These are phyloP conservation scores for Micromesistius poutassou DNA, from an alignment of 2,797 vertebrate species.

Conservation along the genomic window DNA sequence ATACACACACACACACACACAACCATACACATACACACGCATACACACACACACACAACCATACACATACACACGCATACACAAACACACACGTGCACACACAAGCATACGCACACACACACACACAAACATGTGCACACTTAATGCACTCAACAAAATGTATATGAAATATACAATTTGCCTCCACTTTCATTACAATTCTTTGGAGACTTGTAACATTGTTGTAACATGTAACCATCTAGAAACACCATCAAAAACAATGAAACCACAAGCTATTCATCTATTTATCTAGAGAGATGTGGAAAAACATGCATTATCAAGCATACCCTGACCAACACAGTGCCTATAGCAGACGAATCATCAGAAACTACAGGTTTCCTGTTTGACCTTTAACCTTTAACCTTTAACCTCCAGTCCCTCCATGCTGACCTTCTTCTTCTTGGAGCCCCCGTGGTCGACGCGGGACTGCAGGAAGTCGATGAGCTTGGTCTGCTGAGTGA, in stretches of 20 bases:
- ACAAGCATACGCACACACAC: too few species aligned
- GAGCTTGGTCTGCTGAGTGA: conserved; percentile 89
- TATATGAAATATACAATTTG: too few species aligned
- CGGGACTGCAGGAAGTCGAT: conserved; percentile 92
- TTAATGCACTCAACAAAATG: background rate
- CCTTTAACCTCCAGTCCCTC: background rate
- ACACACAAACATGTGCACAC: background rate
- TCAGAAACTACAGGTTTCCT: too few species aligned
- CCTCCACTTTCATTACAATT: background rate
- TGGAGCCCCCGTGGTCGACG: conserved; percentile 94
- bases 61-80: too few species aligned
- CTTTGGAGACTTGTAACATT: too few species aligned
- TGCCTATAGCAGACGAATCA: too few species aligned
- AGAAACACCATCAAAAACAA: background rate
- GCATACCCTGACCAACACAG: too few species aligned
- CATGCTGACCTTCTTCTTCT: conserved; percentile 88
- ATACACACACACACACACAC: too few species aligned
- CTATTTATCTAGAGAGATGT: background rate
- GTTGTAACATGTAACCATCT: background rate
- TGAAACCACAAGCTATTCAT: background rate
- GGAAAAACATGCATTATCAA: too few species aligned
- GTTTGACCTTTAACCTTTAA: background rate
- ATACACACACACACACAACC: too few species aligned
- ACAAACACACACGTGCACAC: too few species aligned
- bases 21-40: too few species aligned